Evolutionary conservation across 2,888 invertebrate species (phyloP), one percentile per base, ranked within the genome.

Genomic region (Watsonalla binaria): DNA sequence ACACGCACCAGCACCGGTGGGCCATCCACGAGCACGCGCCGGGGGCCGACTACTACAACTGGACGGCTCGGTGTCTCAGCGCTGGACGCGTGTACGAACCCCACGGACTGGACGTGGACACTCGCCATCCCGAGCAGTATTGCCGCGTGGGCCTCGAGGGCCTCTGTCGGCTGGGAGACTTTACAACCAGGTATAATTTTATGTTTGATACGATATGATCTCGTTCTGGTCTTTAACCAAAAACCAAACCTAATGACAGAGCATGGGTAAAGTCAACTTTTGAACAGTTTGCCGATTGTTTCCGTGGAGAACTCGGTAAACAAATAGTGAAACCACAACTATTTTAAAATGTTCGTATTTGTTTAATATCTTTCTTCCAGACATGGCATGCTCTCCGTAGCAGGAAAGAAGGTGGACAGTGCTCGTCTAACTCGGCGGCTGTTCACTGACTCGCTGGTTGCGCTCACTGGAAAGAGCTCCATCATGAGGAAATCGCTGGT

Each of bases 11-110:
- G 9, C 96, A 96, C 79, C 93, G 96, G 61, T 98, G 98, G 97
- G 95, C 95, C 9, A 92, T 98, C 14, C 96, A 97, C 77, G 94
- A 93, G 55, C 86, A 92, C 61, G 92, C 95, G 0, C 96, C 97
- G 0, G 97, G 96, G 14, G 93, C 93, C 57, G 98, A 98, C 84
- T 98, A 95, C 83, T 97, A 97, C 80, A 96, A 97, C 82, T 98
- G 97, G 98, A 95, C 95, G 35, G 94, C 92, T 47, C 90, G 98
- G 45, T 97, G 98, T 76, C 84, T 96, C 8, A 96, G 96, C 63
- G 93, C 96, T 0, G 97, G 96, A 6, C 76, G 74, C 0, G 74
- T 88, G 53, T 96, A 92, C 75, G 96, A 98, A 85, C 98, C 98
- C 0, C 94, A 94, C 66, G 93, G 94, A 64, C 93, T 95, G 33